phyloP scores from a whole-genome alignment of 2,888 invertebrate species.

The Polyommatus icarus region DNA sequence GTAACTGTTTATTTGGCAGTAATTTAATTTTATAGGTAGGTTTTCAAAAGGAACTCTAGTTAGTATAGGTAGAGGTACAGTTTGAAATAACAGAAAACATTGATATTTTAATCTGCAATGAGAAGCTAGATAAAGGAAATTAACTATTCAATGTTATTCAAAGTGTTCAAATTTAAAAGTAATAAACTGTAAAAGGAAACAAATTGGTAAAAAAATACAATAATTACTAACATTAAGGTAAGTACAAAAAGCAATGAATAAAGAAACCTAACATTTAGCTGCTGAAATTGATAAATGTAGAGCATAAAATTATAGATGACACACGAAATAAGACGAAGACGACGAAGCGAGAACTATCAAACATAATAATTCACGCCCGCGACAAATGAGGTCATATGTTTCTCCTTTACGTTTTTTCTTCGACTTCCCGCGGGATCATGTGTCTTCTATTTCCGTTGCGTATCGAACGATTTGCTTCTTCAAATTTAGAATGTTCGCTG shows the following conservation, averaged over 20 bases:
- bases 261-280: background rate
- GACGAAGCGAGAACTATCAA: constrained; percentile 70
- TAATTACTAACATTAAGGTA: too few relatives aligned
- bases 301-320: constrained; percentile 27
- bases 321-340: constrained; percentile 23
- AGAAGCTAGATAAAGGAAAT: too few relatives aligned
- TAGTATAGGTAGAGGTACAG: too few relatives aligned
- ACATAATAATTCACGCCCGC: constrained; percentile 74
- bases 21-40: background rate
- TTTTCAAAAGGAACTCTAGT: too few relatives aligned
- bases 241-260: too few relatives aligned
- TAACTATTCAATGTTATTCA: too few relatives aligned
- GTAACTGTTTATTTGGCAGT: background rate
- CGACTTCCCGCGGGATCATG: constrained; percentile 77
- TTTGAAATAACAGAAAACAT: too few relatives aligned
- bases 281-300: constrained; percentile 14
- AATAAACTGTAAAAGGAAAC: too few relatives aligned
- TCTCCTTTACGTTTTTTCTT: constrained; percentile 75
- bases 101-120: too few relatives aligned
- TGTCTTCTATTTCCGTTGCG: constrained; percentile 79
- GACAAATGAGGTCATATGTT: constrained; percentile 81
- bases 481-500: constrained; percentile 77
- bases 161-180: too few relatives aligned
- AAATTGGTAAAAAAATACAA: too few relatives aligned
- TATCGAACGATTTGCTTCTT: constrained; percentile 76